Percentiles rank a stretch among this genome's conserved stretches.
Conservation (phyloP, 1,140 invertebrate species). For the Choristoneura fumiferana region DNA sequence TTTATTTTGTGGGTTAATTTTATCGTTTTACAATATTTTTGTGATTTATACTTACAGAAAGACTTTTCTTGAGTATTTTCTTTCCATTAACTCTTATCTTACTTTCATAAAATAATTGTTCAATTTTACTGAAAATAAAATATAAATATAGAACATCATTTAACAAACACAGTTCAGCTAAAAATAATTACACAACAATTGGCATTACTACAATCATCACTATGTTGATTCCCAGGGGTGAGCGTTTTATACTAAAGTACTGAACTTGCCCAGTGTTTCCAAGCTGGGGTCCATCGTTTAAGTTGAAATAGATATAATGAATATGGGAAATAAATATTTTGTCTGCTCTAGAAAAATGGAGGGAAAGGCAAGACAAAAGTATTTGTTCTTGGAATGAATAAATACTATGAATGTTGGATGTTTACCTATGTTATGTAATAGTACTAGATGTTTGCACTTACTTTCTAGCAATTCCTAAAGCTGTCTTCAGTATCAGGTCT, state of each 20-base stretch:
- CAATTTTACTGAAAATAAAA: slow-evolving; percentile 79
- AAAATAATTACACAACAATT: too few species aligned
- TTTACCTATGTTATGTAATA: too few species aligned
- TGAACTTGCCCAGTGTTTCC: too few species aligned
- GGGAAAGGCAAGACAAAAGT: too few species aligned
- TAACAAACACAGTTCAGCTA: too few species aligned
- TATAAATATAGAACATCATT: slow-evolving; percentile 20
- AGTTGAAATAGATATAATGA: background rate
- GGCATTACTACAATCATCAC: too few species aligned
- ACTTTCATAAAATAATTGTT: slow-evolving; percentile 83
- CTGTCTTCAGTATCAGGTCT: slow-evolving; percentile 83
- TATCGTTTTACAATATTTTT: background rate
- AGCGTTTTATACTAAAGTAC: too few species aligned
- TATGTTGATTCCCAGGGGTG: too few species aligned
- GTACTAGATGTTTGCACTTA: slow-evolving; percentile 52
- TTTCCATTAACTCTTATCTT: slow-evolving; percentile 83
- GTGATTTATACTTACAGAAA: slow-evolving; percentile 60
- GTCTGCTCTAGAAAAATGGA: too few species aligned
- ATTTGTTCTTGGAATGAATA: too few species aligned
- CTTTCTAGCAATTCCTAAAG: slow-evolving; percentile 83
- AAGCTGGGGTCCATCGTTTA: background rate
- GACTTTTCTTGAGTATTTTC: slow-evolving; percentile 83
- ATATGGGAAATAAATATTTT: background rate
- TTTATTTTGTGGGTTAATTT: background rate
- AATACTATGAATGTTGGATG: too few species aligned